phyloP scores from a whole-genome alignment of 2,113 vertebrate genomes.

The Osmerus eperlanus region DNA sequence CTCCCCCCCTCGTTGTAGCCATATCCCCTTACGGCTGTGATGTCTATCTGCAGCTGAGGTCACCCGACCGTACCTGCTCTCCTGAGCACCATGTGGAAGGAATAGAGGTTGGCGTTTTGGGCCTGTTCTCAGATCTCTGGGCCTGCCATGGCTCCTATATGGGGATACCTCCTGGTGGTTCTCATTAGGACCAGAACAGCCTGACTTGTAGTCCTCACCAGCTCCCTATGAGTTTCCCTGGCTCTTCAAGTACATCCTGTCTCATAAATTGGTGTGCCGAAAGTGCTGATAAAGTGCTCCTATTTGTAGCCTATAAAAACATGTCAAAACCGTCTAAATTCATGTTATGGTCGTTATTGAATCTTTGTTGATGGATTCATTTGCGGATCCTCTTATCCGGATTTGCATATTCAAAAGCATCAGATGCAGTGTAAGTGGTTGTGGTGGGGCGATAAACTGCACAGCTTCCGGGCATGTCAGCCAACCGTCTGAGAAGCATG shows the following conservation, averaged over 20 bases:
- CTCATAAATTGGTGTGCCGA: neutral
- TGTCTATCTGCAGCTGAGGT: slow-evolving; percentile 63
- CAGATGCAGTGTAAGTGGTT: slow-evolving; percentile 33
- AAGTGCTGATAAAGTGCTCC: too few relatives aligned
- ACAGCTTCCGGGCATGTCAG: slow-evolving; percentile 47
- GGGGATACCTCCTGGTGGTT: slow-evolving; percentile 20
- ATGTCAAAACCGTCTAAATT: too few relatives aligned
- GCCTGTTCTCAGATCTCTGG: slow-evolving; percentile 27
- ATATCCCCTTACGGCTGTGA: slow-evolving; percentile 50
- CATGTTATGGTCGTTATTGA: neutral
- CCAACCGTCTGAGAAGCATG: slow-evolving; percentile 59
- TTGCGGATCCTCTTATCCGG: too few relatives aligned
- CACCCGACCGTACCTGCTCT: slow-evolving; percentile 27
- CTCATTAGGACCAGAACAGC: neutral
- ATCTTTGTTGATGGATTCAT: too few relatives aligned
- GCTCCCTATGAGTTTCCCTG: neutral
- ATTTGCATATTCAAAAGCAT: slow-evolving; percentile 54
- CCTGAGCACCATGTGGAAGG: slow-evolving; percentile 12
- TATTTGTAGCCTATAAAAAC: too few relatives aligned
- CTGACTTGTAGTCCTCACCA: slow-evolving; percentile 7
- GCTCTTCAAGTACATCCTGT: neutral
- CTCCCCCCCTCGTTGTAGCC: slow-evolving; percentile 37
- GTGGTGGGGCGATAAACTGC: slow-evolving; percentile 39
- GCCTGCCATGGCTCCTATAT: slow-evolving; percentile 18
- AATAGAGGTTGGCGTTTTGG: slow-evolving; percentile 14